These are phyloP conservation scores for Euschistus heros DNA, from an alignment of 1,140 invertebrate species.

Conservation along the genomic window DNA sequence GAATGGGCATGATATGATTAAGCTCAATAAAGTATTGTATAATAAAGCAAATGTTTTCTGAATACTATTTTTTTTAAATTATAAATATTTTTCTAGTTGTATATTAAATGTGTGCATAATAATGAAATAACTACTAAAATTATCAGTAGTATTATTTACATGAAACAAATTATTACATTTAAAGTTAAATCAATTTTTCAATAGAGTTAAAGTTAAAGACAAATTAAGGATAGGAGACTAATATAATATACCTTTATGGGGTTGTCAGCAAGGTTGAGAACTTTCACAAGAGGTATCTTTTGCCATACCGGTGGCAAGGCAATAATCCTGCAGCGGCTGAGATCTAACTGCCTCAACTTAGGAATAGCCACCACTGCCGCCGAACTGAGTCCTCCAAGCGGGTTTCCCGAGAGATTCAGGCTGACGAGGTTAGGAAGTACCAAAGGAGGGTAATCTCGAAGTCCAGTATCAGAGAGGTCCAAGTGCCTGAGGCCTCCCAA, in stretches of 20 bases:
- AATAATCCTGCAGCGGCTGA: slow-evolving; percentile 54
- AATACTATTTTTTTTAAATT: too few species aligned
- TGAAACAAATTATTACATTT: too few species aligned
- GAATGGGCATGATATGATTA: too few species aligned
- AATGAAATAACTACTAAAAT: too few species aligned
- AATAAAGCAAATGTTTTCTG: too few species aligned
- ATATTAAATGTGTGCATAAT: too few species aligned
- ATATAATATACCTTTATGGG: slow-evolving; percentile 43
- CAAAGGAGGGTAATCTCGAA: slow-evolving; percentile 58
- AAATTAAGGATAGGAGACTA: too few species aligned
- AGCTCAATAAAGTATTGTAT: too few species aligned
- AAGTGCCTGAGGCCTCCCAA: slow-evolving; percentile 65
- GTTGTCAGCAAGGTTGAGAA: slow-evolving; percentile 52
- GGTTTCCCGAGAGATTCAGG: slow-evolving; percentile 65
- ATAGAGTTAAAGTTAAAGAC: too few species aligned
- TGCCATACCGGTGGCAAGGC: slow-evolving; percentile 50
- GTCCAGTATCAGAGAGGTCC: slow-evolving; percentile 59
- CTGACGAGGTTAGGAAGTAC: slow-evolving; percentile 57
- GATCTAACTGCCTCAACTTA: slow-evolving; percentile 49
- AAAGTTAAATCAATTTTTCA: too few species aligned
- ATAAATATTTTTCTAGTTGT: too few species aligned
- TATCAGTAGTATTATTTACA: too few species aligned
- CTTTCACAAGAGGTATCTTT: slow-evolving; percentile 44
- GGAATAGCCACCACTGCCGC: slow-evolving; percentile 50
- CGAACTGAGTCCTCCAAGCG: slow-evolving; percentile 48